Base-by-base conservation (phyloP, 2,888 invertebrate species). In the Adela reaumurella region DNA sequence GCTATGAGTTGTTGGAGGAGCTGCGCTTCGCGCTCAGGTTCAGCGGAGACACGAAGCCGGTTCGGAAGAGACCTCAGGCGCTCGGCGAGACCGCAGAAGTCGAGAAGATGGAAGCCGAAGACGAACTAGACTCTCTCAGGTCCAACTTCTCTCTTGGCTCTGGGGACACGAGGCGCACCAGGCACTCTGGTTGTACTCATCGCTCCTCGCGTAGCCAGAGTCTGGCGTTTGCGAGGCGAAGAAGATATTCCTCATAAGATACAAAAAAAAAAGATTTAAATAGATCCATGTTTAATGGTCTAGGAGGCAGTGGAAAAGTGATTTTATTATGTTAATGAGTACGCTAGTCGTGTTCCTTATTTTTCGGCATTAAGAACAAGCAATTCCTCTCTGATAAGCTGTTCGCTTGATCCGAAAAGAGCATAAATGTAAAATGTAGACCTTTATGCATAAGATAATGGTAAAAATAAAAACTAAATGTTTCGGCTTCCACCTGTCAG, bases 1-100 rank as follows among this genome's bases (percentile, higher is more conserved):
- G 78, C 56, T 73, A 79, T 50, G 84, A 85, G 58, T 57, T 87
- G 10, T 61, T 79, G 45, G 81, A 82, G 56, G 89, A 89, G 60
- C 55, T 88, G 35, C 83, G 81, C 57, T 89, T 89, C 59, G 82
- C 84, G 2, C 56, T 85, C 0, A 81, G 78, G 52, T 88, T 86
- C 59, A 83, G 81, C 52, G 83, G 84, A 3, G 82, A 80, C 45
- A 74, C 83, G 1, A 88, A 87, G 57, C 85, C 84, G 1, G 81
- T 85, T 2, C 4, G 35, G 35, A 71, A 73, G 45, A 69, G 79
- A 18, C 66, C 67, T 2, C 56, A 56, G 24, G 58, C 62, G 19
- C 70, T 66, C 43, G 60, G 62, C 0, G 56, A 52, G 1, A 70
- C 47, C 10, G 48, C 46, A n/a, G 49, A 66, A 17, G 51, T 60